Conservation (phyloP, 2,797 vertebrate species). For the Chelon auratus region DNA sequence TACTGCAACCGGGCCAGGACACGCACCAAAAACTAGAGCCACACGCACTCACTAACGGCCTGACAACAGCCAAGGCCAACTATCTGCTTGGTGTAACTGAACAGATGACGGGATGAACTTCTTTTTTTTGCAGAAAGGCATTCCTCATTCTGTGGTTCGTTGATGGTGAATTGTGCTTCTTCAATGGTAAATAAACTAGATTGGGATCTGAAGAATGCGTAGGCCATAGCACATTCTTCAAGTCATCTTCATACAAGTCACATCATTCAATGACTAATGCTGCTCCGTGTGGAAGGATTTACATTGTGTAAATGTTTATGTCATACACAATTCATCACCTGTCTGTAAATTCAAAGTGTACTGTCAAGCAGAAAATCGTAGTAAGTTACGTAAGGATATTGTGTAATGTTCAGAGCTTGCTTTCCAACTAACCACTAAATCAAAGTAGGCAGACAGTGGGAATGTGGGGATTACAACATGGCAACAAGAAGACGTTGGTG, state of each 20-base stretch:
- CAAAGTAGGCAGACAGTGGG: neutral
- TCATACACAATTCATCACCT: neutral
- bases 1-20: too few relatives aligned
- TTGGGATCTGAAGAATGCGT: too few relatives aligned
- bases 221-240: neutral
- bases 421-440: neutral
- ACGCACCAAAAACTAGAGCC: too few relatives aligned
- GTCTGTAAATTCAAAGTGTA: neutral
- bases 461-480: neutral
- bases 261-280: neutral
- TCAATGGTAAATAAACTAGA: too few relatives aligned
- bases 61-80: too few relatives aligned
- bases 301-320: neutral
- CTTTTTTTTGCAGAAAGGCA: too few relatives aligned
- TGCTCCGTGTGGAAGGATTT: neutral
- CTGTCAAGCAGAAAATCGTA: neutral
- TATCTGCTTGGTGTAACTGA: too few relatives aligned
- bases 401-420: conserved; percentile 4
- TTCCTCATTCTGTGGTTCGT: too few relatives aligned
- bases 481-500: conserved; percentile 4
- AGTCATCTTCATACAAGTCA: neutral
- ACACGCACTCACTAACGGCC: too few relatives aligned
- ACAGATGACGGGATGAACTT: too few relatives aligned
- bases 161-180: too few relatives aligned
- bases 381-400: neutral